These are phyloP conservation scores for Pemphigus obesinymphae DNA, from an alignment of 1,140 invertebrate species.

Conservation along the genomic window DNA sequence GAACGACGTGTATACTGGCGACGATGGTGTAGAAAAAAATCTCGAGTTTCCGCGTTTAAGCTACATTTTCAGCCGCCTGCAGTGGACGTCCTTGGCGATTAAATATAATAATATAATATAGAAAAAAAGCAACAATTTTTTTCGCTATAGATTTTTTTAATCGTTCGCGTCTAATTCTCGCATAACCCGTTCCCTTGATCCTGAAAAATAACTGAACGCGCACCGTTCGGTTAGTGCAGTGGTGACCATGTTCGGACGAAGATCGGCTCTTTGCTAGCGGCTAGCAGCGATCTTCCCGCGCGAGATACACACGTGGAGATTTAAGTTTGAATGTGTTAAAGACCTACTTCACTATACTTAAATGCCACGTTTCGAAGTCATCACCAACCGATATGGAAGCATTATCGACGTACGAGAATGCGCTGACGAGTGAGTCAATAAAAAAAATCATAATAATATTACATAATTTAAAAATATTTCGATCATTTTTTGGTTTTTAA, in stretches of 20 bases:
- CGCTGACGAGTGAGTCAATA: constrained; percentile 32
- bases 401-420: constrained; percentile 41
- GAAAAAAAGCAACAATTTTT: neutral
- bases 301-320: constrained; percentile 9
- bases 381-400: constrained; percentile 42
- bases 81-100: constrained; percentile 24
- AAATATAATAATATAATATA: neutral
- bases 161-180: neutral
- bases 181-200: constrained; percentile 29
- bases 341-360: neutral
- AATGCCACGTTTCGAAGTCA: constrained; percentile 42
- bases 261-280: neutral
- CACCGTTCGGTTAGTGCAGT: constrained; percentile 14
- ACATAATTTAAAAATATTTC: neutral
- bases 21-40: neutral
- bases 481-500: too few species aligned
- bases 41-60: neutral
- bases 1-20: neutral
- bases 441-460: neutral
- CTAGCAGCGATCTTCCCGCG: neutral
- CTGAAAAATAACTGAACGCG: constrained; percentile 19
- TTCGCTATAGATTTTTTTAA: neutral
- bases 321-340: constrained; percentile 16
- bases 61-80: too few species aligned
- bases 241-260: constrained; percentile 7